phyloP scores from a whole-genome alignment of 2,797 vertebrate genomes.

The Pogonophryne albipinna region DNA sequence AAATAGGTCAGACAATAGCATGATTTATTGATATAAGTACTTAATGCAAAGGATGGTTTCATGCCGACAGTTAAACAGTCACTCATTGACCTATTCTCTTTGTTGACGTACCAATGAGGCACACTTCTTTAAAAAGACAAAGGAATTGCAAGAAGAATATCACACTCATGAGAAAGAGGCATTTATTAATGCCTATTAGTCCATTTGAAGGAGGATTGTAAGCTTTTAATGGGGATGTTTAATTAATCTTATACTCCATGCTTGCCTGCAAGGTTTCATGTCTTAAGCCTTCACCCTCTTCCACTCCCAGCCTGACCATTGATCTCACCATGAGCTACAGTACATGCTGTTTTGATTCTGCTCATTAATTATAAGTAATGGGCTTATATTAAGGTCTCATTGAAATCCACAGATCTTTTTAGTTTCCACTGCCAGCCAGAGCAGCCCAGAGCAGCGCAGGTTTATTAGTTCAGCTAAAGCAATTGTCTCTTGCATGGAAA shows the following conservation, averaged over 20 bases:
- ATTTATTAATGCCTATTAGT: conserved; percentile 73
- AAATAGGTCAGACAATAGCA: conserved; percentile 64
- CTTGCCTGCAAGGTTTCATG: conserved; percentile 72
- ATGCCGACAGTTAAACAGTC: conserved; percentile 50
- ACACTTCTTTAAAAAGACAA: conserved; percentile 61
- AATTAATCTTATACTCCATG: conserved; percentile 75
- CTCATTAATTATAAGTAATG: conserved; percentile 89
- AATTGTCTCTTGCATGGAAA: conserved; percentile 84
- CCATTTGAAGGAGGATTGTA: conserved; percentile 65
- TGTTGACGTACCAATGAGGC: conserved; percentile 67
- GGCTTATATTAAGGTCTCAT: conserved; percentile 84
- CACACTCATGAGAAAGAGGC: conserved; percentile 50
- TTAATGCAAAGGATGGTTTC: conserved; percentile 56
- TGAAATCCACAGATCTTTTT: conserved; percentile 83
- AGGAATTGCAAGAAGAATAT: conserved; percentile 45
- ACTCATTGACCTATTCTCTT: conserved; percentile 74
- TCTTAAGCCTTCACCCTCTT: conserved; percentile 71
- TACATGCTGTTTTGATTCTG: conserved; percentile 78
- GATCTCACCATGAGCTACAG: conserved; percentile 78
- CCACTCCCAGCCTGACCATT: conserved; percentile 74
- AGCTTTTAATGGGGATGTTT: conserved; percentile 72
- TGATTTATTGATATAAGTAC: conserved; percentile 64
- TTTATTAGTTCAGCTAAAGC: conserved; percentile 85
- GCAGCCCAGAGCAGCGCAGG: conserved; percentile 72
- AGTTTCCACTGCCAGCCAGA: conserved; percentile 73